Evolutionary conservation across 2,888 invertebrate genomes (phyloP), one percentile per base, ranked within the genome.

Genomic region (Clivina fossor): DNA sequence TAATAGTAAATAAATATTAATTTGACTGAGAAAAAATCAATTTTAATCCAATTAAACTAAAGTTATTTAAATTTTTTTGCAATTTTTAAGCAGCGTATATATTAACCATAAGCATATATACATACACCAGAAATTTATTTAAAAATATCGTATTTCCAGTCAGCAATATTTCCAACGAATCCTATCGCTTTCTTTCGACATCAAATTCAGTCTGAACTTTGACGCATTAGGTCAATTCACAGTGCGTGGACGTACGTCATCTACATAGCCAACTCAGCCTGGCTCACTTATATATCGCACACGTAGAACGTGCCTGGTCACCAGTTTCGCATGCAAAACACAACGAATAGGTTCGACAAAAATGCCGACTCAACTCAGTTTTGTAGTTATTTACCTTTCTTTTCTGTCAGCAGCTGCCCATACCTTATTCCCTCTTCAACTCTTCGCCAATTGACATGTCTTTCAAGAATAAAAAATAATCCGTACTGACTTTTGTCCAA

Each of bases 401-500:
- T 35, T 26, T 26, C 24, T 48, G 48, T 26, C 38, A 38, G 1
- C 20, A 19, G n/a, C 41, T 8, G n/a, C 13, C 4, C 24, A 11
- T 20, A 4, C 38, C 40, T 9, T 3, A 9, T 11, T 18, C 9
- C 20, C 22, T 15, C 40, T 13, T 13, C 11, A 11, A 24, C 15
- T 7, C 19, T n/a, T n/a, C 28, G 26, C 26, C 24, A n/a, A 20
- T 50, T 50, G 50, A 50, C 50, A 50, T 41, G 40, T 50, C 30
- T 41, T 7, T 15, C 37, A 20, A 43, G 19, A 44, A 44, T 50
- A 49, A 58, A 50, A 50, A 47, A 55, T 58, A 58, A 58, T 49
- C 58, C n/a, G n/a, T n/a, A n/a, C n/a, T 54, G 50, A 49, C 58
- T 48, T 55, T 58, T 54, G 58, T 55, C 43, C 8, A 46, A 37